Evolutionary conservation across 2,113 vertebrate species (phyloP).

Genomic region (Trogon melanurus): DNA sequence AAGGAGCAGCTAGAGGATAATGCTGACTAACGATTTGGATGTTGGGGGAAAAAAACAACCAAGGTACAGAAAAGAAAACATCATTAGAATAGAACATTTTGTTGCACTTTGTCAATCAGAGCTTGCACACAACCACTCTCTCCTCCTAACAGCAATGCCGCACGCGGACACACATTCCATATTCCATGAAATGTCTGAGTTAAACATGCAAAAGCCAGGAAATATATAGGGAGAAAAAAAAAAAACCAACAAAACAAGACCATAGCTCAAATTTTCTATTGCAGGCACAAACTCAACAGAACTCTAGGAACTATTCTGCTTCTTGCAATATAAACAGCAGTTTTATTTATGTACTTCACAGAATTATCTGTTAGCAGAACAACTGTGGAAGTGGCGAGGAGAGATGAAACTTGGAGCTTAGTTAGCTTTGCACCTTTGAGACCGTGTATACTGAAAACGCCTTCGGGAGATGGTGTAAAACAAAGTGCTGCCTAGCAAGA

Average conservation of each 20-base stretch:
- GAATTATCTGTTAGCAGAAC: neutral
- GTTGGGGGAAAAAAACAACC: neutral
- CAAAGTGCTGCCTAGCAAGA: neutral
- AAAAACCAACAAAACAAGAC: no score
- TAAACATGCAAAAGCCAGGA: conserved; percentile 42
- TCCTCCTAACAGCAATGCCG: neutral
- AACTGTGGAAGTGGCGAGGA: neutral
- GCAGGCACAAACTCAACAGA: neutral
- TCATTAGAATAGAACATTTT: neutral
- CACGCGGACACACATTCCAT: neutral
- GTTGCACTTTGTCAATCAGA: neutral
- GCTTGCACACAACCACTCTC: neutral
- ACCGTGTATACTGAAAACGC: neutral
- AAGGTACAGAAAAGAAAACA: conserved; percentile 28
- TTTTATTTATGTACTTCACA: neutral
- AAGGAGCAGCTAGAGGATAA: conserved; percentile 43
- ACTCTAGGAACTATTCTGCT: neutral
- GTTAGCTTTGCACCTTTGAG: neutral
- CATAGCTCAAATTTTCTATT: neutral
- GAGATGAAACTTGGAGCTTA: neutral
- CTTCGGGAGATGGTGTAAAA: neutral
- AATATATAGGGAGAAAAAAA: neutral
- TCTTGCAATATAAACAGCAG: neutral
- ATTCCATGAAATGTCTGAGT: neutral
- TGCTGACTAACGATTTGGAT: conserved; percentile 24